Percentiles rank a stretch among this genome's conserved stretches.
Evolutionary conservation across 1,140 invertebrate genomes (phyloP).

Genomic region (Leucophenga varia): DNA sequence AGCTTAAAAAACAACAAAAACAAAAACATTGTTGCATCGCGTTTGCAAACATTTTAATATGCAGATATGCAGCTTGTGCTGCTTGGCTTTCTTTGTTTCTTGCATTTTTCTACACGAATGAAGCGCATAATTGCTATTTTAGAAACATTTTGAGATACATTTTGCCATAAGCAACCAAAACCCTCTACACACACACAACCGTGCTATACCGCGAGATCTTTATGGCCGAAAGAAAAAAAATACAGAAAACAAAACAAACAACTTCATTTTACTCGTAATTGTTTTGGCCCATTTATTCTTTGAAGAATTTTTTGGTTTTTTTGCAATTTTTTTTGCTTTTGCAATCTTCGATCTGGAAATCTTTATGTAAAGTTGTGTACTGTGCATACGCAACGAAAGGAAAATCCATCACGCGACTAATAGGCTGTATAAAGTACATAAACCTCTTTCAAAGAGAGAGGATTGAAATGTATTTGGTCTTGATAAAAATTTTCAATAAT

Average conservation of each 20-base stretch:
- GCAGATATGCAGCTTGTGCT: slow-evolving; percentile 27
- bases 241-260: slow-evolving; percentile 16
- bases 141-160: too few species aligned
- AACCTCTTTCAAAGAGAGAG: too few species aligned
- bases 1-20: too few species aligned
- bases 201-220: too few species aligned
- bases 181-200: not conserved
- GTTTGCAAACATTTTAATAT: slow-evolving; percentile 11
- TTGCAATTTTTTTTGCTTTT: slow-evolving; percentile 6
- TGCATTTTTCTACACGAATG: slow-evolving; percentile 41
- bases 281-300: slow-evolving; percentile 13
- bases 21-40: not conserved
- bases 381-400: slow-evolving; percentile 36
- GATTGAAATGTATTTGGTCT: too few species aligned
- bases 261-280: slow-evolving; percentile 30
- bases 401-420: too few species aligned
- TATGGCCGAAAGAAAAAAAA: not conserved
- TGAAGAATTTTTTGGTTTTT: slow-evolving; percentile 42
- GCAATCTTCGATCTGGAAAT: not conserved
- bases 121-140: slow-evolving; percentile 42
- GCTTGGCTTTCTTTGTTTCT: too few species aligned
- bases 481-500: too few species aligned
- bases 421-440: too few species aligned
- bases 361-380: not conserved
- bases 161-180: slow-evolving; percentile 8